Base-by-base conservation (phyloP, 2,797 vertebrate genomes). In the Limosa lapponica region DNA sequence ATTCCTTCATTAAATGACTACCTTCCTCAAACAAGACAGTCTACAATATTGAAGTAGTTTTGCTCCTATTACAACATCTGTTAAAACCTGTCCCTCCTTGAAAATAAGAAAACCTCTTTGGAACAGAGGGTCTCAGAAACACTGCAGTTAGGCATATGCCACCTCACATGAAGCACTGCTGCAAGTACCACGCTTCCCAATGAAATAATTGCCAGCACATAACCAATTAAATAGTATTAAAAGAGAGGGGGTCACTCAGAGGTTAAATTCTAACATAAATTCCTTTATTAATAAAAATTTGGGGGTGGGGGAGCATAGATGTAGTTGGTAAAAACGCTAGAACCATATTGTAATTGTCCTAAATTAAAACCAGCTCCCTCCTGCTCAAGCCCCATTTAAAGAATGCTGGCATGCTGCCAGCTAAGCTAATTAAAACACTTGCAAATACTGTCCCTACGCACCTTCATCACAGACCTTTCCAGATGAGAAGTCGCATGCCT, bases 261-360 rank as follows among this genome's bases (percentile, higher is more conserved):
- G 80, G 46, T 95, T 91, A 94, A 93, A 95, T 90, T 94, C 85
- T 96, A 94, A 93, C 16, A 67, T 48, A 37, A 83, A 93, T 96
- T 93, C 78, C 49, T 88, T 64, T 62, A 96, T 71, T 41, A 96
- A 96, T 91, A 85, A 90, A 95, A 97, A 93, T 82, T 28, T 39
- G 11, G 64, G 79, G 55, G 25, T 0, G 1, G 20, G 10, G 14
- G 24, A 75, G n/a, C 81, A 20, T 28, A 87, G 41, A 67, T 52
- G 27, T 37, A 59, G 43, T 65, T 82, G 52, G 28, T 69, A 89
- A 37, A 87, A 96, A 69, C 62, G 59, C 78, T 79, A 54, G 20
- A 86, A 87, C 71, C 5, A 3, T 69, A 61, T 32, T 57, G 32
- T 75, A 79, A 49, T 44, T 43, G 37, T 59, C 66, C 24, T 75